These are phyloP conservation scores for Calameuta pallipes DNA, from an alignment of 2,888 invertebrate species.

Conservation along the genomic window DNA sequence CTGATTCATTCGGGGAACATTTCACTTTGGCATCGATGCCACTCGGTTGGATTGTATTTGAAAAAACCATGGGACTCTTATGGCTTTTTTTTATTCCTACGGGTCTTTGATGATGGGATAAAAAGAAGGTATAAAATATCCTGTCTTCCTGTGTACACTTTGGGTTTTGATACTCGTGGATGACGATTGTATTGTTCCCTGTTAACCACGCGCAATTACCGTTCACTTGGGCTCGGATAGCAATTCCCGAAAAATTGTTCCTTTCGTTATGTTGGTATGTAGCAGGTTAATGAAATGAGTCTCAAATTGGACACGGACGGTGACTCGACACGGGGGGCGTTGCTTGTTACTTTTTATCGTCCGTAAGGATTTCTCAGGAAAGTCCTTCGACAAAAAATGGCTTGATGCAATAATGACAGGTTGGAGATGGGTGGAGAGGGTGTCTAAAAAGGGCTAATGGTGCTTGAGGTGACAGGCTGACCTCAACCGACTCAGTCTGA, in stretches of 20 bases:
- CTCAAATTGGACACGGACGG: conserved; percentile 11
- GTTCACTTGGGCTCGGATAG: background rate
- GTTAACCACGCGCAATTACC: background rate
- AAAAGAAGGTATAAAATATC: background rate
- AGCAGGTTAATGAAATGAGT: conserved; percentile 5
- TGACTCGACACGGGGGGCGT: conserved; percentile 8
- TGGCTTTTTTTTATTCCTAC: background rate
- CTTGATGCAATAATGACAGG: conserved; percentile 59
- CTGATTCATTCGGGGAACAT: background rate
- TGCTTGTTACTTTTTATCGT: conserved; percentile 19
- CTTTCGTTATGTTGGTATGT: background rate
- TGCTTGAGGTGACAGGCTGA: conserved; percentile 62
- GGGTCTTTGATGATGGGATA: background rate
- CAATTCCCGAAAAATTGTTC: background rate
- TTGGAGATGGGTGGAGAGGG: conserved; percentile 46
- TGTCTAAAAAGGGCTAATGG: conserved; percentile 60
- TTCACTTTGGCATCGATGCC: background rate
- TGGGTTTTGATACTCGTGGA: background rate
- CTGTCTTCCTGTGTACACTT: background rate
- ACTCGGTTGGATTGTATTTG: background rate
- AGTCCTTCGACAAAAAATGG: conserved; percentile 32
- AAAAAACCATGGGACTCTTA: background rate
- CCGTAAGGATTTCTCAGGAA: conserved; percentile 26
- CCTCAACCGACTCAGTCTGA: conserved; percentile 56
- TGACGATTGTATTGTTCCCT: background rate